These are phyloP conservation scores for Limnephilus rhombicus DNA, from an alignment of 2,888 invertebrate species.

Conservation along the genomic window DNA sequence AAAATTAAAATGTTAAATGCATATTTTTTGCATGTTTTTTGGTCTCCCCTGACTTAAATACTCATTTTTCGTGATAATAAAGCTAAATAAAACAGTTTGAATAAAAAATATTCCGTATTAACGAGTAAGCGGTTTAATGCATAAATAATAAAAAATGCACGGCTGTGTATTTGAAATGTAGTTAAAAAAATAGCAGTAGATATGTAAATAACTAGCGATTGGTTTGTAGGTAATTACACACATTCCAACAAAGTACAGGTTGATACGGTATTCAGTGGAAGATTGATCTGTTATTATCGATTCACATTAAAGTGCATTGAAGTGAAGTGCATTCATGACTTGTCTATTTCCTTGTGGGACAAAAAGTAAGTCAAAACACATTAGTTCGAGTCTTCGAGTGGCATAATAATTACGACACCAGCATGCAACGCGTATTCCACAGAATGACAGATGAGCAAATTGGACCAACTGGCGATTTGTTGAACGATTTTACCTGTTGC, in stretches of 20 bases:
- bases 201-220: too few relatives aligned
- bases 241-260: neutral
- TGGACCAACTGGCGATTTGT: constrained; percentile 18
- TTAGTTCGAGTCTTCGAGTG: neutral
- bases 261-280: neutral
- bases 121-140: too few relatives aligned
- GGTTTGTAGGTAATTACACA: neutral
- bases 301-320: neutral
- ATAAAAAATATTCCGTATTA: too few relatives aligned
- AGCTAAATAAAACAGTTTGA: too few relatives aligned
- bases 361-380: neutral
- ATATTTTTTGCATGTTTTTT: too few relatives aligned
- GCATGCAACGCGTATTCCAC: neutral
- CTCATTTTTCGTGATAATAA: too few relatives aligned
- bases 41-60: too few relatives aligned
- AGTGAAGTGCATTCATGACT: neutral
- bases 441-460: neutral
- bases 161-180: too few relatives aligned
- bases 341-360: neutral
- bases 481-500: neutral
- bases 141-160: too few relatives aligned
- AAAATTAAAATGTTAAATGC: too few relatives aligned
- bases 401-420: neutral
- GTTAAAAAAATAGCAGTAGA: too few relatives aligned
- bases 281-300: constrained; percentile 24